phyloP scores from a whole-genome alignment of 2,888 invertebrate species.

The Noctua fimbriata region DNA sequence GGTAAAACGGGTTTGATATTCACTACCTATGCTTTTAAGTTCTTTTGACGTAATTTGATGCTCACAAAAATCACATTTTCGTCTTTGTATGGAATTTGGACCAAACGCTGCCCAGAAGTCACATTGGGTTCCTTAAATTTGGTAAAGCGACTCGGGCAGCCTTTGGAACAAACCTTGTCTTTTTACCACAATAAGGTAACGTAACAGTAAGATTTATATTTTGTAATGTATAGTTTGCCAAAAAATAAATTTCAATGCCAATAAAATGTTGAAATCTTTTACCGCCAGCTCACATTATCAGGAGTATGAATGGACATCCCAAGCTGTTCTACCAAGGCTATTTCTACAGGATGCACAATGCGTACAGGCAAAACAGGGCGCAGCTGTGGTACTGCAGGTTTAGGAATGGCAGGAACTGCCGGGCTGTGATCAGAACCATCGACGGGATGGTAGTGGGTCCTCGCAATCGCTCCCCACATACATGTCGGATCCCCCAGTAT shows the following conservation, averaged over 20 bases:
- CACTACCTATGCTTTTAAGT: background rate
- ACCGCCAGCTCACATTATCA: constrained; percentile 57
- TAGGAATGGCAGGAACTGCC: constrained; percentile 63
- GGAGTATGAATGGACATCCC: constrained; percentile 70
- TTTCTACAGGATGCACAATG: constrained; percentile 78
- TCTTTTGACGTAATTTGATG: background rate
- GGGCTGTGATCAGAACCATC: constrained; percentile 58
- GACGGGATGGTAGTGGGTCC: constrained; percentile 48
- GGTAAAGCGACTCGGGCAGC: background rate
- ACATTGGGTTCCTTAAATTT: background rate
- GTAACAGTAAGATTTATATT: background rate
- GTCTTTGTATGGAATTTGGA: constrained; percentile 10
- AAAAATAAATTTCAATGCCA: background rate
- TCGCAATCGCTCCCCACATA: constrained; percentile 34
- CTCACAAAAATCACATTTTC: background rate
- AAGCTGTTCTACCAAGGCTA: constrained; percentile 75
- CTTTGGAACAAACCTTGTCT: background rate
- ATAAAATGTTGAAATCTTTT: constrained; percentile 25
- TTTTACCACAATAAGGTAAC: constrained; percentile 14
- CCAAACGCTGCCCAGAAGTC: background rate
- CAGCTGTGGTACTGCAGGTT: constrained; percentile 79
- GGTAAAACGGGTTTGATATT: background rate
- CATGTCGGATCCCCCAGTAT: constrained; percentile 37
- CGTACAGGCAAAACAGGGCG: constrained; percentile 71
- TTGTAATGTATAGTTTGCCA: background rate